Evolutionary conservation across 1,140 invertebrate species (phyloP).

Genomic region (Drosophila paulistorum): DNA sequence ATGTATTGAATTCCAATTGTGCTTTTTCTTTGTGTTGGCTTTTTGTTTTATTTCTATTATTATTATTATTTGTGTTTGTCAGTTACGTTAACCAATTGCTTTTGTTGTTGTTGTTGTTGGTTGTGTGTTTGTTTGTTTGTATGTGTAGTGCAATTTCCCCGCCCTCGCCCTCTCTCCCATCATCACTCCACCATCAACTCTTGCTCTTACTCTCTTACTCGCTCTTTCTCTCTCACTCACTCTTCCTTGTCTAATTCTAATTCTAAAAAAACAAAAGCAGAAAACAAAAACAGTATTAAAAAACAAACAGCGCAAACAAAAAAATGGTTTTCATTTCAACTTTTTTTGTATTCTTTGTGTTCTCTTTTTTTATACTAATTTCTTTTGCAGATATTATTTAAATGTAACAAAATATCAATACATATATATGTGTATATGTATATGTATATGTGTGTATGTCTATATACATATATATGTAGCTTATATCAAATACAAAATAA

Average conservation of each 20-base stretch:
- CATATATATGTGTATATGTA: conserved; percentile 35
- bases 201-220: background rate
- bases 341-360: conserved; percentile 24
- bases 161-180: background rate
- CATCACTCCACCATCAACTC: conserved; percentile 6
- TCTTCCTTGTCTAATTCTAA: conserved; percentile 9
- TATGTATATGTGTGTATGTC: conserved; percentile 19
- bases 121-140: background rate
- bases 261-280: background rate
- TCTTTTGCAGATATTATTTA: conserved; percentile 82
- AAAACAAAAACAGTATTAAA: background rate
- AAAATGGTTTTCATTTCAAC: conserved; percentile 44
- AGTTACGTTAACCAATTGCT: conserved; percentile 2
- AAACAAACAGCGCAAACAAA: conserved; percentile 1
- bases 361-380: conserved; percentile 68
- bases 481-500: conserved; percentile 15
- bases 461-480: conserved; percentile 11
- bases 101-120: conserved; percentile 3
- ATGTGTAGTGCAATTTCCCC: conserved; percentile 24
- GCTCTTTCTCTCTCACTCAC: conserved; percentile 7
- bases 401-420: conserved; percentile 66
- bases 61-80: background rate
- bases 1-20: conserved; percentile 47
- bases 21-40: background rate
- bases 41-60: background rate